Evolutionary conservation across 1,140 invertebrate species (phyloP).

Genomic region (Pseudachorutes palmiensis): DNA sequence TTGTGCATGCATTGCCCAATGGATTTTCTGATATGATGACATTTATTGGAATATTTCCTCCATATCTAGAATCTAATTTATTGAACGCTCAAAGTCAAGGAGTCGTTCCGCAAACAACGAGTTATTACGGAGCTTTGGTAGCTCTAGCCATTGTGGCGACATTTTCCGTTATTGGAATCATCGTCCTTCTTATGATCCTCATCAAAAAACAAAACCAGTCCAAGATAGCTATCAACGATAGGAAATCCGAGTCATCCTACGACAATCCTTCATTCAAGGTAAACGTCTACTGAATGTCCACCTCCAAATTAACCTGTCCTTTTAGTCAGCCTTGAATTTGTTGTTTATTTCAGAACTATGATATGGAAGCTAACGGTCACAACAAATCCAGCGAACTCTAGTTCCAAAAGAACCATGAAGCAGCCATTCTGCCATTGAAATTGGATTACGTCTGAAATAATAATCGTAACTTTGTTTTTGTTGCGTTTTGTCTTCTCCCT

Average conservation of each 20-base stretch:
- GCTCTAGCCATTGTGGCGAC: conserved; percentile 78
- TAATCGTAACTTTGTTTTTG: no score
- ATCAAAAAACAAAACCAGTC: conserved; percentile 58
- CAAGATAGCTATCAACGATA: conserved; percentile 52
- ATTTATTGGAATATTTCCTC: neutral
- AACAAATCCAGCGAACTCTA: conserved; percentile 35
- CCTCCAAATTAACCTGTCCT: neutral
- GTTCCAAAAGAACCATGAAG: no score
- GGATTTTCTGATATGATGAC: neutral
- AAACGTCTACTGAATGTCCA: conserved; percentile 23
- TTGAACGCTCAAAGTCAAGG: conserved; percentile 7
- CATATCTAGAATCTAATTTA: conserved; percentile 5
- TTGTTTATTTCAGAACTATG: conserved; percentile 32
- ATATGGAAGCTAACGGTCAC: conserved; percentile 37
- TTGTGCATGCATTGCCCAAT: conserved; percentile 1
- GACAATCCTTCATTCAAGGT: conserved; percentile 92
- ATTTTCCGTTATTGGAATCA: conserved; percentile 66
- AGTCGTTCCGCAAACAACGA: conserved; percentile 46
- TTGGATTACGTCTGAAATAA: no score
- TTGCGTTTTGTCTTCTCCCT: no score
- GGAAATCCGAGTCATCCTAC: conserved; percentile 60
- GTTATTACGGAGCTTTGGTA: conserved; percentile 78
- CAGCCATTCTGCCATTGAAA: neutral
- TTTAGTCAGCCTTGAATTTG: neutral
- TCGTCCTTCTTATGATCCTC: conserved; percentile 68